Conservation (phyloP, 1,140 invertebrate species). For the Hycleus cichorii region DNA sequence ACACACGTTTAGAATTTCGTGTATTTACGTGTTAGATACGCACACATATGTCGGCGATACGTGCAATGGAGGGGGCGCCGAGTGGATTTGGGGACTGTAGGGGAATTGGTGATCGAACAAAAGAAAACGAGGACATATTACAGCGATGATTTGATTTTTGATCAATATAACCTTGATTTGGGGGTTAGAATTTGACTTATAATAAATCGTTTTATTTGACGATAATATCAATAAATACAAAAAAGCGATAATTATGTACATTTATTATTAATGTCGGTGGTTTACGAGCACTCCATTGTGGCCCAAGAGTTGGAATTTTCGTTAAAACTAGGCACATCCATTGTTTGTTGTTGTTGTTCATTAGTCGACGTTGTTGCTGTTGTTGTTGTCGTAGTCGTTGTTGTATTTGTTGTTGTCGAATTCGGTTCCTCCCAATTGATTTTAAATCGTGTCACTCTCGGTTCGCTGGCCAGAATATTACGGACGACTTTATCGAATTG, state of each 20-base stretch:
- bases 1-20: too few species aligned
- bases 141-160: too few species aligned
- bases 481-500: constrained; percentile 88
- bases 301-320: constrained; percentile 41
- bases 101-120: too few species aligned
- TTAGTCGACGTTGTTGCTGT: constrained; percentile 13
- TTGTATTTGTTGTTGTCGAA: constrained; percentile 27
- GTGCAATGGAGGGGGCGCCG: too few species aligned
- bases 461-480: constrained; percentile 91
- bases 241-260: constrained; percentile 7
- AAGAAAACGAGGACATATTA: too few species aligned
- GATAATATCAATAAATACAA: constrained; percentile 10
- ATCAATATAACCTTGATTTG: too few species aligned
- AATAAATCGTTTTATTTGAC: not conserved
- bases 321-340: constrained; percentile 31
- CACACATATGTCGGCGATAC: too few species aligned
- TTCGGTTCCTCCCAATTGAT: constrained; percentile 90
- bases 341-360: constrained; percentile 15
- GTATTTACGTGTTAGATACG: too few species aligned
- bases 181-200: too few species aligned
- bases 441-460: constrained; percentile 92
- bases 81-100: too few species aligned
- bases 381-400: constrained; percentile 1
- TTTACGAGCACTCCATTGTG: constrained; percentile 40
- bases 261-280: not conserved